These are phyloP conservation scores for Drosophila ohnishii DNA, from an alignment of 1,140 invertebrate genomes.

Conservation along the genomic window DNA sequence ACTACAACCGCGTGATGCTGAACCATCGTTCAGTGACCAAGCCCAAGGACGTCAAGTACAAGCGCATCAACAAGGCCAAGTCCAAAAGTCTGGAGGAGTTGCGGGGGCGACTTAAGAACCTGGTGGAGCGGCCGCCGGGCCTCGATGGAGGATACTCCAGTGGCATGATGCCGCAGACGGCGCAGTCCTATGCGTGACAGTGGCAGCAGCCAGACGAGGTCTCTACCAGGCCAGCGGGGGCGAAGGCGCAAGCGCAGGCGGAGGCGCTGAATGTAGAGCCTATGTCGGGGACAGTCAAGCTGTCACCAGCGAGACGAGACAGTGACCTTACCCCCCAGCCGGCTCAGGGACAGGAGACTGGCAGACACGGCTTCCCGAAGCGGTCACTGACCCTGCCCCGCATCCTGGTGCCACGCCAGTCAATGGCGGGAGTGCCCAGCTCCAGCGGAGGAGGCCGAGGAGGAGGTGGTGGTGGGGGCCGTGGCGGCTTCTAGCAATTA, in stretches of 20 bases:
- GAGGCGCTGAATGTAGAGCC: background rate
- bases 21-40: conserved; percentile 95
- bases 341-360: conserved; percentile 1
- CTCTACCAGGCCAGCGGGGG: conserved; percentile 1
- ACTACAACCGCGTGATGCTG: conserved; percentile 94
- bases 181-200: conserved; percentile 82
- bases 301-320: conserved; percentile 3
- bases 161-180: conserved; percentile 75
- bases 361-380: conserved; percentile 64
- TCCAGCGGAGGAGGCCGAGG: conserved; percentile 41
- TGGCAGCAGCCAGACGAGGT: conserved; percentile 34
- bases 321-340: background rate
- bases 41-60: conserved; percentile 95
- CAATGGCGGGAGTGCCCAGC: conserved; percentile 15
- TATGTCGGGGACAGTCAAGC: background rate
- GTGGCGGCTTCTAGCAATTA: conserved; percentile 81
- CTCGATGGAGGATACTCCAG: conserved; percentile 58
- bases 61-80: conserved; percentile 94
- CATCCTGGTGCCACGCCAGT: conserved; percentile 65
- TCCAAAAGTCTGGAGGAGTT: conserved; percentile 94
- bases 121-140: conserved; percentile 87
- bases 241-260: background rate
- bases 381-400: conserved; percentile 73
- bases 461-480: conserved; percentile 32
- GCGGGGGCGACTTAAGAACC: conserved; percentile 91